phyloP scores from a whole-genome alignment of 23 tunicate genomes.

The Ciona savignyi region DNA sequence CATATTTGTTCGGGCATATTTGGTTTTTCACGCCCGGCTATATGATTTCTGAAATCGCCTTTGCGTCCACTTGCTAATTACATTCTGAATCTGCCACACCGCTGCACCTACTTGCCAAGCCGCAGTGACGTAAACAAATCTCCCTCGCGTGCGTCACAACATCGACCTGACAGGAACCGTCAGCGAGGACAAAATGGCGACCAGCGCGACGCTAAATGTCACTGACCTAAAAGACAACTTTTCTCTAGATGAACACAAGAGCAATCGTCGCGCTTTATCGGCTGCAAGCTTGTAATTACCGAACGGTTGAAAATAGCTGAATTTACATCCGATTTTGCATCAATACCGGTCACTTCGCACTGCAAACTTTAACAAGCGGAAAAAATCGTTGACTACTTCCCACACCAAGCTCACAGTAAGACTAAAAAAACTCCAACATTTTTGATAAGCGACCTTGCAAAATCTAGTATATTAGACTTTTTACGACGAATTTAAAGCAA shows the following conservation, averaged over 20 bases:
- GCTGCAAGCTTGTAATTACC: background rate
- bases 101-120: conserved; percentile 2
- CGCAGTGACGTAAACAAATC: background rate
- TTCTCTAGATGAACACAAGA: too few species aligned
- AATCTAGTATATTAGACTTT: too few species aligned
- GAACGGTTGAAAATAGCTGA: background rate
- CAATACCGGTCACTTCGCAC: conserved; percentile 2
- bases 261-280: too few species aligned
- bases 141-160: background rate
- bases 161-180: background rate
- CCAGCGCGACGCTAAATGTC: background rate
- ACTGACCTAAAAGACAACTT: too few species aligned
- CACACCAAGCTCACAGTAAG: too few species aligned
- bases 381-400: too few species aligned
- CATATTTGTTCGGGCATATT: background rate
- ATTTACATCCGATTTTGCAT: background rate
- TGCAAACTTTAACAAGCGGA: background rate
- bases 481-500: too few species aligned
- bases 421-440: too few species aligned
- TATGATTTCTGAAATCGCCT: background rate
- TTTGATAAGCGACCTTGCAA: too few species aligned
- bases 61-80: conserved; percentile 1
- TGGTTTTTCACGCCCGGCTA: background rate
- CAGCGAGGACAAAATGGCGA: conserved; percentile 1
- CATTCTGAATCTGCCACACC: background rate